These are phyloP conservation scores for Rhagophthalmus giganteus DNA, from an alignment of 2,888 invertebrate species.

Conservation along the genomic window DNA sequence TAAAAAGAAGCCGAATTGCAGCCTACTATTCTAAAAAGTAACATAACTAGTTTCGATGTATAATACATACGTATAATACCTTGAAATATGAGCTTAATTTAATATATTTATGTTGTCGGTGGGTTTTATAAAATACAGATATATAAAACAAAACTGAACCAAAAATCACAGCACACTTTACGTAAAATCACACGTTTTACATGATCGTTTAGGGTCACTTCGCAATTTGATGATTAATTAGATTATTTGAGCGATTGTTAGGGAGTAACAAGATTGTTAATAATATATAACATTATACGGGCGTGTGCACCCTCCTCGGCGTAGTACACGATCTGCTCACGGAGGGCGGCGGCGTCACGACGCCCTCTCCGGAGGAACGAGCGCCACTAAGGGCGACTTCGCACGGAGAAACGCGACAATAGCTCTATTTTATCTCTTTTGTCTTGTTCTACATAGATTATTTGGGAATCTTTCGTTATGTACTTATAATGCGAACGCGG, in stretches of 20 bases:
- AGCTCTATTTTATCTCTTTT: slow-evolving; percentile 9
- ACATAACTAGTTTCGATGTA: slow-evolving; percentile 24
- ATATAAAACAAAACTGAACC: slow-evolving; percentile 27
- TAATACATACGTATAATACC: slow-evolving; percentile 6
- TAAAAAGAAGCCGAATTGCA: slow-evolving; percentile 33
- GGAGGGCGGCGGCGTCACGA: slow-evolving; percentile 44
- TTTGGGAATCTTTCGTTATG: too few species aligned
- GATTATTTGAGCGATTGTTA: slow-evolving; percentile 41
- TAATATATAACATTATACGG: slow-evolving; percentile 49
- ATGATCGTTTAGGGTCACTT: slow-evolving; percentile 38
- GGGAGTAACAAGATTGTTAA: slow-evolving; percentile 43
- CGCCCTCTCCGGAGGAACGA: slow-evolving; percentile 41
- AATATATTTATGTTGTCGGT: slow-evolving; percentile 16
- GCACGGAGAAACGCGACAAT: slow-evolving; percentile 24
- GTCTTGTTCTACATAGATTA: too few species aligned
- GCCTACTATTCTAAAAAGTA: slow-evolving; percentile 34
- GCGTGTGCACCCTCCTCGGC: slow-evolving; percentile 47
- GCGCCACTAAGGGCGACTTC: slow-evolving; percentile 18
- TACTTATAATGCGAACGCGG: too few species aligned
- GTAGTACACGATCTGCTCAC: slow-evolving; percentile 44
- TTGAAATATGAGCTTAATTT: slow-evolving; percentile 25
- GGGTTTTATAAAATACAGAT: slow-evolving; percentile 25
- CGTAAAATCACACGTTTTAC: slow-evolving; percentile 42
- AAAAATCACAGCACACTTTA: slow-evolving; percentile 42
- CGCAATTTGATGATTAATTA: slow-evolving; percentile 30